phyloP scores from a whole-genome alignment of 2,113 vertebrate species.

The Tonatia bakeri region DNA sequence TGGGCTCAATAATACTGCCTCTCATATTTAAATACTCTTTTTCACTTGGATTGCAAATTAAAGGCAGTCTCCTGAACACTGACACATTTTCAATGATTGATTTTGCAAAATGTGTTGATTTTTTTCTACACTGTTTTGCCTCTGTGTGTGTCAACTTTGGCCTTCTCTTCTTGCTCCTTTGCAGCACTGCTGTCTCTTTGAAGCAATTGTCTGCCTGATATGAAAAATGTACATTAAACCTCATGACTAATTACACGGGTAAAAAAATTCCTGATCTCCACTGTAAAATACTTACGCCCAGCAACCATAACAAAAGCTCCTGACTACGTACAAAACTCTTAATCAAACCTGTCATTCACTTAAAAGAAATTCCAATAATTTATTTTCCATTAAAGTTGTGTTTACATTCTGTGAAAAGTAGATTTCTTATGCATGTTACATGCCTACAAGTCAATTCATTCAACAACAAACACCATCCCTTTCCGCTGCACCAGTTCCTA shows the following conservation, averaged over 20 bases:
- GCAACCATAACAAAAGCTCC: slow-evolving; percentile 52
- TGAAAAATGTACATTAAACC: slow-evolving; percentile 47
- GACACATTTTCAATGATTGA: slow-evolving; percentile 74
- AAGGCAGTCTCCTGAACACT: slow-evolving; percentile 70
- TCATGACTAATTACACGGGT: slow-evolving; percentile 64
- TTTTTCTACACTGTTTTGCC: slow-evolving; percentile 69
- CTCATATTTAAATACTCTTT: slow-evolving; percentile 75
- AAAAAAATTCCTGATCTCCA: slow-evolving; percentile 49
- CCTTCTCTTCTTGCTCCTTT: slow-evolving; percentile 69
- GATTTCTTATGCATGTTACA: slow-evolving; percentile 24
- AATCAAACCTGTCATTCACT: slow-evolving; percentile 29
- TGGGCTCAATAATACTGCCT: slow-evolving; percentile 72
- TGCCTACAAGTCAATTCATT: neutral
- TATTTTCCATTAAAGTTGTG: slow-evolving; percentile 40
- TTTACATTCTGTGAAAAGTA: slow-evolving; percentile 32
- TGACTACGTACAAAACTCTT: slow-evolving; percentile 41
- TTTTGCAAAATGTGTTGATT: slow-evolving; percentile 73
- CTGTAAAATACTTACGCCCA: slow-evolving; percentile 22
- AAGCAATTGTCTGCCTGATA: slow-evolving; percentile 59
- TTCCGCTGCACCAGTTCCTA: neutral
- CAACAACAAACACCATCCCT: neutral
- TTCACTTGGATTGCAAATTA: slow-evolving; percentile 76
- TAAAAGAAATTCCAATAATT: slow-evolving; percentile 38
- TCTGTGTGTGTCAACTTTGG: slow-evolving; percentile 73
- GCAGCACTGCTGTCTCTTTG: slow-evolving; percentile 63